Conservation (phyloP, 2,113 vertebrate genomes). For the Dasyornis broadbenti region DNA sequence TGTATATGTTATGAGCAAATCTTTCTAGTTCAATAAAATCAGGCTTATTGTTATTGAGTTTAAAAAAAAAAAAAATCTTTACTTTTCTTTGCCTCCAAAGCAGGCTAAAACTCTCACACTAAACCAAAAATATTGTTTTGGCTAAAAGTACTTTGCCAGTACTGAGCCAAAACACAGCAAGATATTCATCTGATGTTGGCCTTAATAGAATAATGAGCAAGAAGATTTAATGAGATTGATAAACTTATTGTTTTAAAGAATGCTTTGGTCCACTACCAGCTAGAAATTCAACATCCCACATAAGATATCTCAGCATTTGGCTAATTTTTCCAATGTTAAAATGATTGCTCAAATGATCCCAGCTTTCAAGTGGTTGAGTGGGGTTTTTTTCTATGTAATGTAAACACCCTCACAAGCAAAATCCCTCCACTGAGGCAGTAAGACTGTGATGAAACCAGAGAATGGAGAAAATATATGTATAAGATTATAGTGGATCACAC, state of each 20-base stretch:
- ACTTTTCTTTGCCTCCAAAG: background rate
- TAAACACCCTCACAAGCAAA: conserved; percentile 55
- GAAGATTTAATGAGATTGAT: background rate
- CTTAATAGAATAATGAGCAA: conserved; percentile 27
- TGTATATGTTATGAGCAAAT: background rate
- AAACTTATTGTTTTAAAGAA: background rate
- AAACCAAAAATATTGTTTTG: background rate
- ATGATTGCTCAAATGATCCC: background rate
- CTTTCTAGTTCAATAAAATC: conserved; percentile 35
- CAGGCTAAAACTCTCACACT: background rate
- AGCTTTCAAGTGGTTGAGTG: conserved; percentile 34
- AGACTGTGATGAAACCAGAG: conserved; percentile 51
- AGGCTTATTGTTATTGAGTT: background rate
- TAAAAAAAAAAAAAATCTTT: background rate
- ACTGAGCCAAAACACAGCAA: background rate
- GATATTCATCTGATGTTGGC: background rate
- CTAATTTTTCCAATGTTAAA: conserved; percentile 24
- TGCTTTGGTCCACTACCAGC: background rate
- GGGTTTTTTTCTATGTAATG: background rate
- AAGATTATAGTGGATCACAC: conserved; percentile 8
- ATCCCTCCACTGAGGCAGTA: conserved; percentile 24
- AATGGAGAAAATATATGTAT: conserved; percentile 20
- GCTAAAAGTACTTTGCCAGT: background rate
- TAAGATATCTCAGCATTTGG: background rate
- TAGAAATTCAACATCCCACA: background rate